Conservation (phyloP, 2,888 invertebrate species). For the Linyphia triangularis region DNA sequence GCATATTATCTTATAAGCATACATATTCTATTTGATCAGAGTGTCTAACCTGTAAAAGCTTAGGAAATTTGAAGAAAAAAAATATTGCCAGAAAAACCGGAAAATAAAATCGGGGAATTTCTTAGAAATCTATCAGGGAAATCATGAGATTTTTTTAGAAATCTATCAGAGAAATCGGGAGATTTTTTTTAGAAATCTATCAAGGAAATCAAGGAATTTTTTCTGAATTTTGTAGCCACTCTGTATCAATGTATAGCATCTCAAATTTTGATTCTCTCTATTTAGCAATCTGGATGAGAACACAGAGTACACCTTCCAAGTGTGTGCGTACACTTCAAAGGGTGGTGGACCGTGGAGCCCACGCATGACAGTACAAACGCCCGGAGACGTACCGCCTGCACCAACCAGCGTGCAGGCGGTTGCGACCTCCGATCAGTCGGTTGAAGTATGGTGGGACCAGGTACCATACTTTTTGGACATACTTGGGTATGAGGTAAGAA, state of each 20-base stretch:
- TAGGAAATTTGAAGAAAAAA: too few relatives aligned
- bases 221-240: too few relatives aligned
- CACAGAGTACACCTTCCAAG: slow-evolving; percentile 90
- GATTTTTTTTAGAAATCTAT: too few relatives aligned
- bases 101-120: too few relatives aligned
- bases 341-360: slow-evolving; percentile 96
- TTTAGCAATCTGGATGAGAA: slow-evolving; percentile 87
- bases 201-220: too few relatives aligned
- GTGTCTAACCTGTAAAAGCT: too few relatives aligned
- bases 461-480: slow-evolving; percentile 77
- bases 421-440: slow-evolving; percentile 94
- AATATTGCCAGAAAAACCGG: neutral
- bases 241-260: neutral
- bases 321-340: slow-evolving; percentile 93
- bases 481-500: slow-evolving; percentile 86
- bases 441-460: slow-evolving; percentile 85
- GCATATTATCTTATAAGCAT: too few relatives aligned
- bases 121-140: too few relatives aligned
- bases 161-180: too few relatives aligned
- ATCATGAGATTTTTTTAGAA: too few relatives aligned
- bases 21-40: too few relatives aligned
- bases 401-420: slow-evolving; percentile 95
- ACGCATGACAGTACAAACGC: slow-evolving; percentile 89
- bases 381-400: slow-evolving; percentile 93
- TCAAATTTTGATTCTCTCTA: neutral